Evolutionary conservation across 2,888 invertebrate species (phyloP), one percentile per base, ranked within the genome.

Genomic region (Liodrosophila aerea): DNA sequence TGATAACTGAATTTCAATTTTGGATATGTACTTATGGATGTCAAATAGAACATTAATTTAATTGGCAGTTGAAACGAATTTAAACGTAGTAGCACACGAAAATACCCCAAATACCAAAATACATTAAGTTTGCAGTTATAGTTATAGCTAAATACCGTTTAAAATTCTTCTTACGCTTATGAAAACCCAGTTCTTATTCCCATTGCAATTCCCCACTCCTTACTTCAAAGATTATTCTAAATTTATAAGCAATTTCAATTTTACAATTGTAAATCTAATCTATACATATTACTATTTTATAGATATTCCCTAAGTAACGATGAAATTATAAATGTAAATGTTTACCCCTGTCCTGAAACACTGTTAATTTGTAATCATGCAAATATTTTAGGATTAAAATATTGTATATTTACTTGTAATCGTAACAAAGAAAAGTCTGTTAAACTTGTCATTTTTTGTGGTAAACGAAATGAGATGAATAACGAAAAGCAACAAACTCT

Each of bases 201-300:
- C 15, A 33, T 30, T 13, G 39, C 37, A 30, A 31, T 39, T 7
- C 12, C 7, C 30, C 13, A 8, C 15, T 27, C 29, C 34, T 18
- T 15, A 49, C 51, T 16, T 30, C n/a, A 46, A 66, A 12, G 62
- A 70, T 46, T 46, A 86, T 87, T 87, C 84, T 86, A 85, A 87
- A 87, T 83, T 80, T 73, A 82, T 66, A 85, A 87, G 87, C 87
- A 87, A 86, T 87, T 85, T 73, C 71, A 76, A 77, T 80, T 85
- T 73, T 76, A 80, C 71, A 73, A 76, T 66, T 69, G 53, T 44
- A 59, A 56, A 64, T 44, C 30, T 60, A 64, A 61, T 36, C 60
- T 41, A 67, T 40, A 60, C 52, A 65, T 65, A 66, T 66, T 67
- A 54, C 50, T 63, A 64, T 56, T 53, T 22, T 58, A 51, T 57